Conservation (phyloP, 2,797 vertebrate species). For the Champsocephalus esox region DNA sequence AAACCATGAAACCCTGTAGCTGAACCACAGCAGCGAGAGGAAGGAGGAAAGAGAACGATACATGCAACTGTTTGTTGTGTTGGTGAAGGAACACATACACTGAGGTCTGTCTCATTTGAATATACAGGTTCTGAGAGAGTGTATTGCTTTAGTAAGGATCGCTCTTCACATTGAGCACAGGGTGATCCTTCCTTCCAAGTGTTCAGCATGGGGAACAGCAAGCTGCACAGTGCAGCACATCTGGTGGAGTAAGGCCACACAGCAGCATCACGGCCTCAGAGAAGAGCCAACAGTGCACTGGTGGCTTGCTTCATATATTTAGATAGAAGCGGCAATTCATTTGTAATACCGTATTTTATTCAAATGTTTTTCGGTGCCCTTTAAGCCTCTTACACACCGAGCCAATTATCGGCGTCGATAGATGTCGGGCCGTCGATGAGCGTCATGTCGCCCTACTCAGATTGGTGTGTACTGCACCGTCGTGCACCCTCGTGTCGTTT, state of each 20-base stretch:
- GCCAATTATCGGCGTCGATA: too few relatives aligned
- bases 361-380: neutral
- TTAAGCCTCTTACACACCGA: too few relatives aligned
- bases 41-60: neutral
- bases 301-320: neutral
- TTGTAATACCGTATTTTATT: neutral
- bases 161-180: neutral
- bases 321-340: neutral
- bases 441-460: too few relatives aligned
- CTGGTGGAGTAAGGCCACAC: too few relatives aligned
- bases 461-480: too few relatives aligned
- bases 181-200: neutral
- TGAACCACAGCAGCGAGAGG: slow-evolving; percentile 5
- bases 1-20: slow-evolving; percentile 13
- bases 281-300: neutral
- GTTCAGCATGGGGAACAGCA: neutral
- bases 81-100: neutral
- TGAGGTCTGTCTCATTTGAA: neutral
- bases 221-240: neutral
- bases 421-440: too few relatives aligned
- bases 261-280: neutral
- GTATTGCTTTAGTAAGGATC: neutral
- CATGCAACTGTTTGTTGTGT: neutral
- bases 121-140: neutral
- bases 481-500: too few relatives aligned